phyloP scores from a whole-genome alignment of 2,888 invertebrate species.

The Hirtodrosophila duncani region DNA sequence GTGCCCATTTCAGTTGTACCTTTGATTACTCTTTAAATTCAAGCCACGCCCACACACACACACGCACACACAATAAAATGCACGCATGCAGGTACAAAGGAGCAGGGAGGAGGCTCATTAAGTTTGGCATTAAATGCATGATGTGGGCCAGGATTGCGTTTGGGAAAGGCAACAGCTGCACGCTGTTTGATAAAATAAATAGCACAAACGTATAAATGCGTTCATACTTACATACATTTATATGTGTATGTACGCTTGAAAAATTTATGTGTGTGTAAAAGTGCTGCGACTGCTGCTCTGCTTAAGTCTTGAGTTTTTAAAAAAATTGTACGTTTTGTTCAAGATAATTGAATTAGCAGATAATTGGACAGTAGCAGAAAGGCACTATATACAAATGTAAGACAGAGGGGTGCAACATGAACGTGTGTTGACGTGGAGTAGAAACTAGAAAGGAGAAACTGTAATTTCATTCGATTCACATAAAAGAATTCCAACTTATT shows the following conservation, averaged over 20 bases:
- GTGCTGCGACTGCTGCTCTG: too few species aligned
- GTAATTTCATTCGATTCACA: too few species aligned
- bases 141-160: conserved; percentile 54
- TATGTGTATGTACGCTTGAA: conserved; percentile 1
- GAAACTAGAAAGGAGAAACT: too few species aligned
- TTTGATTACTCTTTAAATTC: too few species aligned
- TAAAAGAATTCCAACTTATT: too few species aligned
- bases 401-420: conserved; percentile 6
- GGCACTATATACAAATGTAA: conserved; percentile 48
- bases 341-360: too few species aligned
- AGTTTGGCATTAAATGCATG: conserved; percentile 50
- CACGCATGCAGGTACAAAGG: neutral
- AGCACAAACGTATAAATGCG: conserved; percentile 21
- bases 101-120: conserved; percentile 26
- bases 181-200: conserved; percentile 64
- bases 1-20: too few species aligned
- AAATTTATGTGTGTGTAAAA: neutral
- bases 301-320: conserved; percentile 1
- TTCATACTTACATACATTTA: conserved; percentile 5
- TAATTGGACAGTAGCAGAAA: conserved; percentile 26
- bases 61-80: too few species aligned
- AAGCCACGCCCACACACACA: too few species aligned
- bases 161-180: conserved; percentile 68
- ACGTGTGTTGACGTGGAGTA: neutral
- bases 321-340: conserved; percentile 22